Percentiles rank a stretch among this genome's conserved stretches.
Evolutionary conservation across 35 echinoderm and acorn worm species (phyloP).

Genomic region (Chiridota heheva): DNA sequence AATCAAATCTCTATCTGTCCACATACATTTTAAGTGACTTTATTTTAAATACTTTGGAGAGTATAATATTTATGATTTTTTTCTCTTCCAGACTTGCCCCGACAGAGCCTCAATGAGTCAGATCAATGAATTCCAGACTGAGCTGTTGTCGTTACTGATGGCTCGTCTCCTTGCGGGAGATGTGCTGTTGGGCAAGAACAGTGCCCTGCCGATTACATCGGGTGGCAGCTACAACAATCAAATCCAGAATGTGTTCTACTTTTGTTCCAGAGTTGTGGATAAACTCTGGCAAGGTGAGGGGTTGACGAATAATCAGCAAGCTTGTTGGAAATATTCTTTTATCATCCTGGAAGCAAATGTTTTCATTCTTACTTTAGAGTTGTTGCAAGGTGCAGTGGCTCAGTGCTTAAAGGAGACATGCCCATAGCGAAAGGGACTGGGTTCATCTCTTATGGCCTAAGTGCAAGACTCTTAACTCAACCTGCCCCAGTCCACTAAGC

Average conservation of each 20-base stretch:
- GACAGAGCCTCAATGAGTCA: conserved; percentile 72
- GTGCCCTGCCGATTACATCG: conserved; percentile 75
- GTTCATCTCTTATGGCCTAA: too few species aligned
- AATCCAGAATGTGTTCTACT: conserved; percentile 92
- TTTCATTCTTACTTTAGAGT: too few species aligned
- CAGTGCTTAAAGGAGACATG: too few species aligned
- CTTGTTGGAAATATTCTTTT: background rate
- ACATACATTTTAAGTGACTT: background rate
- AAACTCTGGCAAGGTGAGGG: conserved; percentile 96
- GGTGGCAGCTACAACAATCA: conserved; percentile 91
- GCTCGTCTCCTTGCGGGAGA: conserved; percentile 79
- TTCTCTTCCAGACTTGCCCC: conserved; percentile 66
- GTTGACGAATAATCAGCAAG: background rate
- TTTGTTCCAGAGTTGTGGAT: conserved; percentile 88
- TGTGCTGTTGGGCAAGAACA: conserved; percentile 79
- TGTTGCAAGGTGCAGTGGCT: too few species aligned
- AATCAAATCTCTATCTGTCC: background rate
- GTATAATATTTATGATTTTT: background rate
- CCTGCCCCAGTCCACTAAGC: too few species aligned
- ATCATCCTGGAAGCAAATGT: too few species aligned
- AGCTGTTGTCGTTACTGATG: conserved; percentile 74
- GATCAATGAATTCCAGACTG: conserved; percentile 93
- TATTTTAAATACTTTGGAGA: background rate
- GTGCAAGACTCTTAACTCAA: too few species aligned
- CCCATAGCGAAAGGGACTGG: too few species aligned